Evolutionary conservation across 2,797 vertebrate species (phyloP).

Genomic region (Catharus ustulatus): DNA sequence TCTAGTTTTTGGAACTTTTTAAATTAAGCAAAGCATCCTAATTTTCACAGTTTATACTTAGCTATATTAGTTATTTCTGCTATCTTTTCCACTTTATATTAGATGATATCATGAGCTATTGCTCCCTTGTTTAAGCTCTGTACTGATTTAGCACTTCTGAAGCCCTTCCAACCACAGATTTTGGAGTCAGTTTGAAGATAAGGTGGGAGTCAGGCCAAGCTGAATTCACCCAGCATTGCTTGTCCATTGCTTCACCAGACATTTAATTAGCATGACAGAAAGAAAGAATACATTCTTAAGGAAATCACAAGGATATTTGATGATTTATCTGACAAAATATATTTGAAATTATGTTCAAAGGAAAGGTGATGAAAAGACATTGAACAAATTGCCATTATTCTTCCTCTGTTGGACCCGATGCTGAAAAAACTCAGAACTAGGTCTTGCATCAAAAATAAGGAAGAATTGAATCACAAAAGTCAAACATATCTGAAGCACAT

Average conservation of each 20-base stretch:
- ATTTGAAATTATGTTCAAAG: neutral
- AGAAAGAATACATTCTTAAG: neutral
- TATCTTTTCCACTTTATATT: neutral
- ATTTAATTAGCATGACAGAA: neutral
- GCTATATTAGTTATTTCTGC: neutral
- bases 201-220: neutral
- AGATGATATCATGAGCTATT: neutral
- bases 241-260: neutral
- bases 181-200: constrained; percentile 1
- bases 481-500: neutral
- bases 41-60: neutral
- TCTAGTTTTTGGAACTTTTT: neutral
- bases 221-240: neutral
- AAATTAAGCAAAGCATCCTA: neutral
- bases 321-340: neutral
- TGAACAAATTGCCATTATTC: neutral
- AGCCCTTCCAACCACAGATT: neutral
- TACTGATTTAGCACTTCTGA: neutral
- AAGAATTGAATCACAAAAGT: neutral
- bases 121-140: neutral
- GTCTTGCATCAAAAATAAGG: neutral
- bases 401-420: neutral
- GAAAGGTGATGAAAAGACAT: neutral
- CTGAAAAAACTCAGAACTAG: neutral
- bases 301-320: neutral